Evolutionary conservation across 1,140 invertebrate genomes (phyloP), one percentile per base, ranked within the genome.

Genomic region (Plutomurus gul): DNA sequence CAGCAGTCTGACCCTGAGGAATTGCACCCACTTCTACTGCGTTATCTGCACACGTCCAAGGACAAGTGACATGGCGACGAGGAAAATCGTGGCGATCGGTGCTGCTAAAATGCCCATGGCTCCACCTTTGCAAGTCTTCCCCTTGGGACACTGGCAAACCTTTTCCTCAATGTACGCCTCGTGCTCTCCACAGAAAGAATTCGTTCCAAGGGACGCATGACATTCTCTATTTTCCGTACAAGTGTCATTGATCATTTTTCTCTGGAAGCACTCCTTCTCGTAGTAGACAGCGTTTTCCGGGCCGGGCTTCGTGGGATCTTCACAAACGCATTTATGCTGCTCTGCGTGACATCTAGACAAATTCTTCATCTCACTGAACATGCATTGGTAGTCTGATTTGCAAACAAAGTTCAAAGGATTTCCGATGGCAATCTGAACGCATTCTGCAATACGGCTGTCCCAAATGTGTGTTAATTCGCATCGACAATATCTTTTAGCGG

Each of bases 311-410:
- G 25, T 16, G 2, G 11, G 5, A 25, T 82, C 72, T n/a, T 56
- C 49, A 40, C 81, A 82, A 47, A 46, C 27, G 70, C 81, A 82
- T 70, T 76, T 81, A 4, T 22, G 11, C 20, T 33, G 8, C 10
- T 36, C 77, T 18, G 1, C 22, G 0, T 39, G 8, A 40, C 81
- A 82, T 0, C 36, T 13, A 18, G 60, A 39, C 0, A 46, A 25
- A 1, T 74, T 13, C 10, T 70, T 75, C 13, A 70, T 30, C 1
- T 22, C 16, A 5, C 51, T 75, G 0, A 10, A 25, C 5, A 70
- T 20, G 18, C 78, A 79, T 72, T 79, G 78, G 13, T 36, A 18
- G 20, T 72, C 33, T 20, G 73, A 72, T 25, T 76, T 75, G 46
- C 80, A 81, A 16, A 13, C 8, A 4, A 71, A 51, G 5, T 77